These are phyloP conservation scores for Platycheirus rosarum DNA, from an alignment of 2,888 invertebrate species.

Conservation along the genomic window DNA sequence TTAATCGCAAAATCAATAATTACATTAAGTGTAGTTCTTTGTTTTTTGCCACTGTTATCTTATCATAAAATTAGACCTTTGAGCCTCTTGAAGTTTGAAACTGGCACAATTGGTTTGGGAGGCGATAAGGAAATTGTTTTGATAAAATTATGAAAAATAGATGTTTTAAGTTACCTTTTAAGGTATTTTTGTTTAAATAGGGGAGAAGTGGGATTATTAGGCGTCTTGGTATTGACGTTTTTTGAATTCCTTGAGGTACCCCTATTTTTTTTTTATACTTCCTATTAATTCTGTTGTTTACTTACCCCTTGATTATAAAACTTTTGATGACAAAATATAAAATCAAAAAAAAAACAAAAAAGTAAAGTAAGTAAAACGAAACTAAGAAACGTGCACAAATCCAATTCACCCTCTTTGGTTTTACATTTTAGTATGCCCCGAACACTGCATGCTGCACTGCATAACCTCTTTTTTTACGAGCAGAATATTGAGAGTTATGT, in stretches of 20 bases:
- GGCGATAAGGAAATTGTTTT: background rate
- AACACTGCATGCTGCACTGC: constrained; percentile 5
- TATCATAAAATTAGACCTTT: constrained; percentile 9
- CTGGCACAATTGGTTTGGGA: constrained; percentile 6
- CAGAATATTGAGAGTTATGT: constrained; percentile 23
- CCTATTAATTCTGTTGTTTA: too few relatives aligned
- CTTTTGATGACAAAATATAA: too few relatives aligned
- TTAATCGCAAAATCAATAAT: background rate
- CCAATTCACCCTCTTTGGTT: constrained; percentile 9
- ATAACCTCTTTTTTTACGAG: constrained; percentile 9
- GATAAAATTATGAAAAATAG: background rate
- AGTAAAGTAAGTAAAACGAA: constrained; percentile 14
- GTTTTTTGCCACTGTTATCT: too few relatives aligned
- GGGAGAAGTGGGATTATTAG: too few relatives aligned
- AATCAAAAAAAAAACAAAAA: too few relatives aligned
- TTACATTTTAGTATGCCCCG: too few relatives aligned
- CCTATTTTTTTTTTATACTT: too few relatives aligned
- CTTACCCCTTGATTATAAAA: too few relatives aligned
- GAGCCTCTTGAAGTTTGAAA: constrained; percentile 21
- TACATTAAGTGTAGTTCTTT: background rate
- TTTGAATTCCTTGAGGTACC: too few relatives aligned
- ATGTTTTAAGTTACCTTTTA: too few relatives aligned
- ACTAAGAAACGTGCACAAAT: constrained; percentile 39
- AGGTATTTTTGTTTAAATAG: too few relatives aligned
- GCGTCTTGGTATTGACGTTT: too few relatives aligned